Percentiles rank a stretch among this genome's conserved stretches.
Evolutionary conservation across 2,113 vertebrate species (phyloP).

Genomic region (Protobothrops mucrosquamatus): DNA sequence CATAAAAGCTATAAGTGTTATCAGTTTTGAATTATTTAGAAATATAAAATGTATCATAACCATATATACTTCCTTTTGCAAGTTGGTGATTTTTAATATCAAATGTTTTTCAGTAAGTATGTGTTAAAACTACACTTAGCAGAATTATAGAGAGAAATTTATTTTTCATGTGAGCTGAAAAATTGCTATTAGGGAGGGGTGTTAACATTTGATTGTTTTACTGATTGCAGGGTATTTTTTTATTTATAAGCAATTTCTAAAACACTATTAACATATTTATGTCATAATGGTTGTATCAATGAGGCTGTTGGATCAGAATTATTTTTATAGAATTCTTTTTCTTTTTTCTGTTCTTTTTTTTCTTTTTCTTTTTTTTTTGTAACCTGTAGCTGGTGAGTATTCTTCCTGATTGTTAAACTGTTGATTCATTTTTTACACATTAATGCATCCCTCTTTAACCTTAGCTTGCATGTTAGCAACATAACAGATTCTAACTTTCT

Average conservation of each 20-base stretch:
- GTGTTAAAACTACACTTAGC: background rate
- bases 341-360: slow-evolving; percentile 45
- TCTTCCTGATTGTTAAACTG: slow-evolving; percentile 58
- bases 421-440: slow-evolving; percentile 62
- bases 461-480: slow-evolving; percentile 73
- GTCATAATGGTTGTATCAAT: slow-evolving; percentile 44
- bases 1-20: background rate
- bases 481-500: slow-evolving; percentile 63
- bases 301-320: slow-evolving; percentile 61
- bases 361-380: slow-evolving; percentile 40
- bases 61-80: slow-evolving; percentile 17
- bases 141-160: slow-evolving; percentile 15
- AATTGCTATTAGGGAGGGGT: slow-evolving; percentile 44
- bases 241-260: slow-evolving; percentile 48
- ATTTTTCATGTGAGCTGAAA: background rate
- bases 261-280: slow-evolving; percentile 36
- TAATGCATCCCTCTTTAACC: slow-evolving; percentile 68
- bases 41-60: background rate
- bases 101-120: background rate
- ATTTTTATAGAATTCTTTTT: slow-evolving; percentile 71
- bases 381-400: slow-evolving; percentile 75
- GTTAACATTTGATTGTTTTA: slow-evolving; percentile 51
- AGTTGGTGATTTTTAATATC: slow-evolving; percentile 18
- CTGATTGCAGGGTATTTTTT: slow-evolving; percentile 18
- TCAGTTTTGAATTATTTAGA: background rate